Conservation (phyloP, 1,140 invertebrate species). For the Luehdorfia chinensis region DNA sequence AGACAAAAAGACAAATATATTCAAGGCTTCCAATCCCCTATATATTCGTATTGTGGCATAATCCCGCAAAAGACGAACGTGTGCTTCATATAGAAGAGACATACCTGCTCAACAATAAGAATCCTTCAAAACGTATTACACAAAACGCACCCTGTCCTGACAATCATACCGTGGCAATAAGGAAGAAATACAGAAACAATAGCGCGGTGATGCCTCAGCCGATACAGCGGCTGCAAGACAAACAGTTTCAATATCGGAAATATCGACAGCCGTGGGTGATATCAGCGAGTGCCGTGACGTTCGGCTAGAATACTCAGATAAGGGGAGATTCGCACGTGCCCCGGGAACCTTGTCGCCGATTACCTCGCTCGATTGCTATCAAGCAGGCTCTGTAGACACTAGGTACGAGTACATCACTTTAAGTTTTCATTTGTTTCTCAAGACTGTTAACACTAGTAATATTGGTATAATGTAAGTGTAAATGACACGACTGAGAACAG, state of each 20-base stretch:
- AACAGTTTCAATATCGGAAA: slow-evolving; percentile 55
- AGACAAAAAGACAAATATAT: no score
- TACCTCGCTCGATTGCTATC: slow-evolving; percentile 35
- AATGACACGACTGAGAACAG: no score
- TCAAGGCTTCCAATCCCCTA: no score
- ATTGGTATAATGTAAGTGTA: not conserved
- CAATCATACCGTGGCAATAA: slow-evolving; percentile 34
- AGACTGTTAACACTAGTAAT: not conserved
- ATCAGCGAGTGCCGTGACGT: slow-evolving; percentile 35
- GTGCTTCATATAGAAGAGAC: slow-evolving; percentile 10
- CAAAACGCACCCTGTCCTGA: slow-evolving; percentile 22
- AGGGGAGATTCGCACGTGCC: slow-evolving; percentile 38
- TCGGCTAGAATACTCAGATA: slow-evolving; percentile 34
- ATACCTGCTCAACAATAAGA: slow-evolving; percentile 21
- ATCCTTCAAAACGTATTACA: slow-evolving; percentile 30
- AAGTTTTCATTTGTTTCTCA: slow-evolving; percentile 5
- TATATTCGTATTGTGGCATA: no score
- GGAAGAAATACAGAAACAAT: slow-evolving; percentile 32
- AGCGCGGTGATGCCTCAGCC: slow-evolving; percentile 22
- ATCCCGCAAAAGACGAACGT: no score
- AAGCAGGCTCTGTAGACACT: slow-evolving; percentile 7
- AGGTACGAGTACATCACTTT: slow-evolving; percentile 1
- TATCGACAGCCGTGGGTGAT: slow-evolving; percentile 36
- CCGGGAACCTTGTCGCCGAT: slow-evolving; percentile 36
- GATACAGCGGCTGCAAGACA: slow-evolving; percentile 36